Conservation (phyloP, 2,113 vertebrate genomes). For the Struthio camelus region DNA sequence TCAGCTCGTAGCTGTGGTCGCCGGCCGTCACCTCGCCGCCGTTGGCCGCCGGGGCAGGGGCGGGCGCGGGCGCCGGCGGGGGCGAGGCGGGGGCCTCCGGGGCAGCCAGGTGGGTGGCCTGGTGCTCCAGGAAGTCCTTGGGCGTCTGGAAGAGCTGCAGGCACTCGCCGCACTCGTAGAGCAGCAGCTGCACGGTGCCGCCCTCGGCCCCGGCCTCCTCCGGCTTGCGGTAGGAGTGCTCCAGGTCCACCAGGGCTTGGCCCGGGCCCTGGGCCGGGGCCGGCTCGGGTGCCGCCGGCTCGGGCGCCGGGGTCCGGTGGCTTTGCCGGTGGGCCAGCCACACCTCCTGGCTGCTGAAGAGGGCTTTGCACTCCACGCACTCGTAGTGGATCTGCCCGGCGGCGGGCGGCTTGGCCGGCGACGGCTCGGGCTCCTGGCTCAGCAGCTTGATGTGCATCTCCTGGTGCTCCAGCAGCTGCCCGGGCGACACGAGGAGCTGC, state of each 20-base stretch:
- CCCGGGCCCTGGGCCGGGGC: slow-evolving; percentile 30
- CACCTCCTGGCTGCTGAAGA: slow-evolving; percentile 83
- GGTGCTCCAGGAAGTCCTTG: slow-evolving; percentile 70
- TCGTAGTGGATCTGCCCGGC: slow-evolving; percentile 77
- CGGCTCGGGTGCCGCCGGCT: not conserved
- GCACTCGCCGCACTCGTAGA: slow-evolving; percentile 75
- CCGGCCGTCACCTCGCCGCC: not conserved
- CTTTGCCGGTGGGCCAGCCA: slow-evolving; percentile 87
- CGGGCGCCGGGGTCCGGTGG: slow-evolving; percentile 61
- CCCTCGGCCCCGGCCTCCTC: slow-evolving; percentile 30
- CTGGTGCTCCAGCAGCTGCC: slow-evolving; percentile 70
- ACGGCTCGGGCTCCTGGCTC: slow-evolving; percentile 21
- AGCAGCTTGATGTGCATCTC: slow-evolving; percentile 72
- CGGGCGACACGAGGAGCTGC: slow-evolving; percentile 67
- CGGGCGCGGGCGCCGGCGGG: not conserved
- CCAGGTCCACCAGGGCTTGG: slow-evolving; percentile 68
- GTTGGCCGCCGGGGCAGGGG: not conserved
- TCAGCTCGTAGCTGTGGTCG: slow-evolving; percentile 66
- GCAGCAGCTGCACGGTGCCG: slow-evolving; percentile 63
- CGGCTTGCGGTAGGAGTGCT: slow-evolving; percentile 72
- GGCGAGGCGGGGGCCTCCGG: not conserved
- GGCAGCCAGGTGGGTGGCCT: slow-evolving; percentile 61
- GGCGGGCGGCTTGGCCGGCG: not conserved
- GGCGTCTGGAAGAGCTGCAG: slow-evolving; percentile 75
- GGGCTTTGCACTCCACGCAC: slow-evolving; percentile 87